Evolutionary conservation across 2,888 invertebrate species (phyloP).

Genomic region (Drosophila incognita): DNA sequence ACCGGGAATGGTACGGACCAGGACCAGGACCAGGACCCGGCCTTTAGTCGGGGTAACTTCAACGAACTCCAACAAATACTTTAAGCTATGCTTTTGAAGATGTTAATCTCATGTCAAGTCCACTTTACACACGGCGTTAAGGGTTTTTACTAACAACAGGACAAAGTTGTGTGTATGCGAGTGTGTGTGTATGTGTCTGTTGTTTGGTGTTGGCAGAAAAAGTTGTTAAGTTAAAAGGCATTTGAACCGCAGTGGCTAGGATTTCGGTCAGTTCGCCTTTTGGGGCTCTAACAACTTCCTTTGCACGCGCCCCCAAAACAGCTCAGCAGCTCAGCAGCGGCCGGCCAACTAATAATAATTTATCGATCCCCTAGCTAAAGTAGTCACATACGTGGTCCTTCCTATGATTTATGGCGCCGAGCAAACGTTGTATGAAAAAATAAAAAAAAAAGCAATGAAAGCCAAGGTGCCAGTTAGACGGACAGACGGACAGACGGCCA

Average conservation of each 20-base stretch:
- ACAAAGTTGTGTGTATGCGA: constrained; percentile 64
- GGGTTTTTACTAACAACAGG: constrained; percentile 62
- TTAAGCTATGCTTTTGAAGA: constrained; percentile 82
- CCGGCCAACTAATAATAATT: constrained; percentile 82
- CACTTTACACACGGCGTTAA: constrained; percentile 81
- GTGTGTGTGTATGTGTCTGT: constrained; percentile 11
- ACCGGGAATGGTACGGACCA: constrained; percentile 15
- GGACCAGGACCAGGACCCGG: neutral
- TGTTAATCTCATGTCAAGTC: constrained; percentile 82
- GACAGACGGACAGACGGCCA: constrained; percentile 21
- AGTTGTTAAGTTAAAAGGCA: constrained; percentile 83
- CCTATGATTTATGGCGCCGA: constrained; percentile 78
- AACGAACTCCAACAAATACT: constrained; percentile 78
- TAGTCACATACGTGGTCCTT: constrained; percentile 71
- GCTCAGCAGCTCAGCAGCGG: constrained; percentile 26
- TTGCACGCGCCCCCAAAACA: constrained; percentile 66
- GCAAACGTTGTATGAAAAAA: constrained; percentile 38
- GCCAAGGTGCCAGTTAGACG: constrained; percentile 59
- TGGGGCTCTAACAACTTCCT: constrained; percentile 77
- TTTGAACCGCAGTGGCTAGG: constrained; percentile 79
- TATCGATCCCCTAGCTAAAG: constrained; percentile 81
- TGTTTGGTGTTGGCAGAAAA: constrained; percentile 79
- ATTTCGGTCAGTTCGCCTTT: constrained; percentile 72
- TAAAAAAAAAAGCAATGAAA: constrained; percentile 17
- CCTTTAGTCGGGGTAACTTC: constrained; percentile 58